phyloP scores from a whole-genome alignment of 2,888 invertebrate species.

The Pyrrhia umbra region DNA sequence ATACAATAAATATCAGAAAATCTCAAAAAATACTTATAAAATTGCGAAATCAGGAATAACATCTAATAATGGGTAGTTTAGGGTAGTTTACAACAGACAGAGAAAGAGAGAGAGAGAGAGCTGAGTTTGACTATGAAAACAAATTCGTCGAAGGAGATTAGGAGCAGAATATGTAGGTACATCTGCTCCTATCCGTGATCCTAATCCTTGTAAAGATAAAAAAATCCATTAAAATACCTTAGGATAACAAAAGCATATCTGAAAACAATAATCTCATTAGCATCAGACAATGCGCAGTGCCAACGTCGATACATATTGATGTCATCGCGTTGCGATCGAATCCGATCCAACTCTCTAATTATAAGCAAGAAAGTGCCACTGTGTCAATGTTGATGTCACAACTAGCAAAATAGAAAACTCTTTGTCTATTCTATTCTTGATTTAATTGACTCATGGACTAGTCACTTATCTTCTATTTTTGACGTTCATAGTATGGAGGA shows the following conservation, averaged over 20 bases:
- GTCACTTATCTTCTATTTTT: slow-evolving; percentile 48
- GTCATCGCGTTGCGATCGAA: slow-evolving; percentile 66
- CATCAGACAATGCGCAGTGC: slow-evolving; percentile 63
- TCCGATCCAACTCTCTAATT: slow-evolving; percentile 70
- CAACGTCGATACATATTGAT: slow-evolving; percentile 76
- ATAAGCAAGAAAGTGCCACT: slow-evolving; percentile 76
- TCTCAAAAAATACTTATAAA: no score
- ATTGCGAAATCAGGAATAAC: no score
- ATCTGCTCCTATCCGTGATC: background rate
- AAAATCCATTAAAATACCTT: background rate
- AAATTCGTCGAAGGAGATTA: no score
- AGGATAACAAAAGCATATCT: slow-evolving; percentile 39
- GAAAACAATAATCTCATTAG: slow-evolving; percentile 60
- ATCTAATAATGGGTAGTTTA: no score
- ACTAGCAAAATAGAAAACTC: slow-evolving; percentile 65
- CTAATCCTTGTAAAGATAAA: background rate
- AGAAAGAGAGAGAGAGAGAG: no score
- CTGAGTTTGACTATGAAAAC: no score
- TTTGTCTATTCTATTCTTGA: slow-evolving; percentile 66
- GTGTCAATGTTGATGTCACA: slow-evolving; percentile 83
- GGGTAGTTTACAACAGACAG: no score
- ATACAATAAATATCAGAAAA: no score
- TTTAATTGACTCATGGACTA: slow-evolving; percentile 64
- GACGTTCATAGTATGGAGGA: slow-evolving; percentile 18
- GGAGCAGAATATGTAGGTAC: no score